Evolutionary conservation across 2,797 vertebrate genomes (phyloP).

Genomic region (Spea hammondii): DNA sequence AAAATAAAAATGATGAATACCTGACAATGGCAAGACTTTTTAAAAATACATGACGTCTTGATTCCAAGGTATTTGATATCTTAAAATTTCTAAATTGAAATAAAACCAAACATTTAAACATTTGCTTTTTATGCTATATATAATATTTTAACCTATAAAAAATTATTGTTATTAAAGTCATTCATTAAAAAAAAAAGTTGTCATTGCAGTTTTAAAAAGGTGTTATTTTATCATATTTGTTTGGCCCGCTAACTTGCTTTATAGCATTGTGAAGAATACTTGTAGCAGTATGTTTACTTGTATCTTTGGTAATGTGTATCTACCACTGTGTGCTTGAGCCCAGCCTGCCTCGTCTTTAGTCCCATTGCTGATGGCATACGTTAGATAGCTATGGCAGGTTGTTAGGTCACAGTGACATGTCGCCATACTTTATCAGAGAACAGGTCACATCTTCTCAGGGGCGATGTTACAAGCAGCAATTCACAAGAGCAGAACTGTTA

Average conservation of each 20-base stretch:
- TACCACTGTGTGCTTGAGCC: not conserved
- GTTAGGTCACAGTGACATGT: not conserved
- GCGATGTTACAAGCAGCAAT: no score
- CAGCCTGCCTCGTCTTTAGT: not conserved
- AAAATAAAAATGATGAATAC: not conserved
- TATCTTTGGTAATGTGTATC: not conserved
- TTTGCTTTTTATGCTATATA: no score
- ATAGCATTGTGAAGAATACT: not conserved
- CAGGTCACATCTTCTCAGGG: no score
- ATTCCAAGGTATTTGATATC: not conserved
- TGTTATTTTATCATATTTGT: not conserved
- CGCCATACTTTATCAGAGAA: no score
- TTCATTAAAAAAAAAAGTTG: no score
- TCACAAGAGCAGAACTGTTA: no score
- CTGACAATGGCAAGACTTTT: not conserved
- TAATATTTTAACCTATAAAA: no score
- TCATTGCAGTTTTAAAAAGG: no score
- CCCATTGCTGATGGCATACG: not conserved
- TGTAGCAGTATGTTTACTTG: not conserved
- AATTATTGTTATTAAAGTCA: no score
- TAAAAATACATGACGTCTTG: not conserved
- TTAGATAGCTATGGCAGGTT: not conserved
- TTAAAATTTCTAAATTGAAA: no score
- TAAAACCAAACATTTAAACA: no score
- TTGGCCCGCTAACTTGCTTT: not conserved